phyloP scores from a whole-genome alignment of 2,888 invertebrate genomes.

The Phragmatobia fuliginosa region DNA sequence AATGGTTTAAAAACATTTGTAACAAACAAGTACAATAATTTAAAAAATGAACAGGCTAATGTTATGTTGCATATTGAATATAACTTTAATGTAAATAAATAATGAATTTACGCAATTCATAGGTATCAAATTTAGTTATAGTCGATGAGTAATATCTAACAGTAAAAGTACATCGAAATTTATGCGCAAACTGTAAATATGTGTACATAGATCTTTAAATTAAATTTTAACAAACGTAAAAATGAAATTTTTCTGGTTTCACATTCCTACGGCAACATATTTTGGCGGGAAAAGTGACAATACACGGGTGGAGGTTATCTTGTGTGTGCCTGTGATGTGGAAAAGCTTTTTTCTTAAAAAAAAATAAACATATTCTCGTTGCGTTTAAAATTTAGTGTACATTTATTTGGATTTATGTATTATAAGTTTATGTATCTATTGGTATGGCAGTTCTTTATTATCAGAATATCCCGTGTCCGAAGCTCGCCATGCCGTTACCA shows the following conservation, averaged over 20 bases:
- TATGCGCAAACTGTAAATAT: not conserved
- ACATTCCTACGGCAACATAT: conserved; percentile 35
- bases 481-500: conserved; percentile 30
- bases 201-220: not conserved
- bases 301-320: conserved; percentile 47
- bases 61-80: not conserved
- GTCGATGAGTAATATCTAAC: not conserved
- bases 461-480: conserved; percentile 17
- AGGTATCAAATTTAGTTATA: not conserved
- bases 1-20: not conserved
- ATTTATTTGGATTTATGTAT: conserved; percentile 37
- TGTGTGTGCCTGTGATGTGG: conserved; percentile 25
- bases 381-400: conserved; percentile 43
- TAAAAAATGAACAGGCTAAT: not conserved
- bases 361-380: conserved; percentile 31
- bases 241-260: conserved; percentile 14
- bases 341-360: conserved; percentile 31
- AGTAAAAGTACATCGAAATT: not conserved
- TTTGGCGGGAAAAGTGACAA: conserved; percentile 45
- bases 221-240: not conserved
- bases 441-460: conserved; percentile 32
- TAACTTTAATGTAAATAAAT: not conserved
- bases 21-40: not conserved
- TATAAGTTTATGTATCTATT: conserved; percentile 48
- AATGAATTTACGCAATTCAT: not conserved